Evolutionary conservation across 1,140 invertebrate species (phyloP).

Genomic region (Scaptodrosophila lebanonensis): DNA sequence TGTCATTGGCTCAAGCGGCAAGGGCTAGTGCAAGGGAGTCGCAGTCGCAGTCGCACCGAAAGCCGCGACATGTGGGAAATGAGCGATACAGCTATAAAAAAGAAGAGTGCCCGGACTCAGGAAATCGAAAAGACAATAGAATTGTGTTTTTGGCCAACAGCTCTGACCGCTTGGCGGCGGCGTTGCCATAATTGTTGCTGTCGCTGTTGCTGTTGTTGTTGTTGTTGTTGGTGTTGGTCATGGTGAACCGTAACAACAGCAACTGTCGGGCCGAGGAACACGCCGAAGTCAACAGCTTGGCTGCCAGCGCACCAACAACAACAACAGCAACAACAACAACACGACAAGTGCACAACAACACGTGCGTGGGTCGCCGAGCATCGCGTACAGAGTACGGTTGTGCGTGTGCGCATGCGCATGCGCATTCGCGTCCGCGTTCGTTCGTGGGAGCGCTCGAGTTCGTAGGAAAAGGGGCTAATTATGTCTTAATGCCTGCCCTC

Average conservation of each 20-base stretch:
- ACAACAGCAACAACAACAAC: not conserved
- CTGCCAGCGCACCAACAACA: slow-evolving; percentile 3
- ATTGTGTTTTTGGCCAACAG: slow-evolving; percentile 39
- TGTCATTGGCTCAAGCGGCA: slow-evolving; percentile 8
- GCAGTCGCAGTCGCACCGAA: slow-evolving; percentile 17
- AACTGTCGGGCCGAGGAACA: slow-evolving; percentile 50
- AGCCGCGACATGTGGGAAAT: slow-evolving; percentile 64
- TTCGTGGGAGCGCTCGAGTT: slow-evolving; percentile 51
- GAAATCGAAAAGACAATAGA: slow-evolving; percentile 73
- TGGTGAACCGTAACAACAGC: slow-evolving; percentile 74
- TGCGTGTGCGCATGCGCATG: slow-evolving; percentile 27
- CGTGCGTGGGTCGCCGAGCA: slow-evolving; percentile 1
- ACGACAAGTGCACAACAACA: slow-evolving; percentile 46
- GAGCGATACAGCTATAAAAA: slow-evolving; percentile 33
- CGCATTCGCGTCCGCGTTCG: slow-evolving; percentile 27
- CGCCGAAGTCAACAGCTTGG: slow-evolving; percentile 8
- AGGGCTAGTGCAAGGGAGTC: slow-evolving; percentile 12
- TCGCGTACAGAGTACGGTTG: not conserved
- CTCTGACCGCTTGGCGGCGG: not conserved
- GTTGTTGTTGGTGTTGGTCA: slow-evolving; percentile 74
- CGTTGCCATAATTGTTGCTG: too few species aligned
- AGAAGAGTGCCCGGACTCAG: slow-evolving; percentile 25
- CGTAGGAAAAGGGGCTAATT: slow-evolving; percentile 55
- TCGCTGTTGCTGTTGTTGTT: slow-evolving; percentile 19
- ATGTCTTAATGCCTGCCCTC: slow-evolving; percentile 28